A percentile compares a stretch with the other conserved stretches of the same genome.
These are phyloP conservation scores for Fundulus diaphanus DNA, from an alignment of 2,797 vertebrate genomes.

Conservation along the genomic window DNA sequence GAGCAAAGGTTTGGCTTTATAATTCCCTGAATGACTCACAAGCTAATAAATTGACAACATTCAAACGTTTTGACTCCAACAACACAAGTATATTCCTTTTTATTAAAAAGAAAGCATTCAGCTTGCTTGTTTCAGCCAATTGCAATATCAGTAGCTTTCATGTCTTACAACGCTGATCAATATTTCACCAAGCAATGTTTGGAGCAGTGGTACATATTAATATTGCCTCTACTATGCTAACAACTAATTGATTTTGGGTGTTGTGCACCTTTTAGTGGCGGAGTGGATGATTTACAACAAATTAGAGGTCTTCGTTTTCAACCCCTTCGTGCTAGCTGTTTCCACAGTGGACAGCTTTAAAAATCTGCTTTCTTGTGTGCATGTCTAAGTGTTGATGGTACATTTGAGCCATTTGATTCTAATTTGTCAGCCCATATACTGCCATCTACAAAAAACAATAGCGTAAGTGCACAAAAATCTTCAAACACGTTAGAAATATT, in stretches of 20 bases:
- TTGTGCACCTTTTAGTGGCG: background rate
- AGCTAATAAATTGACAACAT: constrained; percentile 17
- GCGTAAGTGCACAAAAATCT: background rate
- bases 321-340: too few species aligned
- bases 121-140: background rate
- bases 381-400: too few species aligned
- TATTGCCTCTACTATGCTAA: background rate
- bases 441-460: background rate
- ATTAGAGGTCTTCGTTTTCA: too few species aligned
- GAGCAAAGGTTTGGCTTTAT: constrained; percentile 24
- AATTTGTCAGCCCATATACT: background rate
- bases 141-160: background rate
- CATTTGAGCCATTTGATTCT: too few species aligned
- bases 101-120: background rate
- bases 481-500: background rate
- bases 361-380: too few species aligned
- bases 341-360: too few species aligned
- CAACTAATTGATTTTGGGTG: background rate
- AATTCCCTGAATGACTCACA: constrained; percentile 48
- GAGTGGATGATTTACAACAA: too few species aligned
- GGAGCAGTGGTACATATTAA: background rate
- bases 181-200: background rate
- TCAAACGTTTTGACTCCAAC: background rate
- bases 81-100: background rate
- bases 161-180: background rate